phyloP scores from a whole-genome alignment of 2,113 vertebrate genomes.

The Melanocharis versteri region DNA sequence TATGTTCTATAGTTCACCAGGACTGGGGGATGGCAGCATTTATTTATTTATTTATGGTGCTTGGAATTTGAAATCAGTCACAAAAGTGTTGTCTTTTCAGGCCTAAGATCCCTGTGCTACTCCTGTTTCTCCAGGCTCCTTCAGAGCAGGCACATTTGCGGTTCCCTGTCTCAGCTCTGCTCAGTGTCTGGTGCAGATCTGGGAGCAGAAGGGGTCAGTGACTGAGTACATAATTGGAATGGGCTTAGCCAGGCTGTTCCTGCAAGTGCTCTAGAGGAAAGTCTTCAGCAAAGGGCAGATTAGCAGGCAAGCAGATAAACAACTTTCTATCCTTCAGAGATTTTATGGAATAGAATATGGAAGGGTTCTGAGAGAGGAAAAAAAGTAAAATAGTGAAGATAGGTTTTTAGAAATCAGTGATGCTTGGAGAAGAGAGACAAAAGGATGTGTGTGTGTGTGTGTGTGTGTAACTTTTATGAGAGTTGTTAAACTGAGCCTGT shows the following conservation, averaged over 20 bases:
- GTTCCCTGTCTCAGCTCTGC: neutral
- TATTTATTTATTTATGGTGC: neutral
- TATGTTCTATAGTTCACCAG: accelerated
- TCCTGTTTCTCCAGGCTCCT: neutral
- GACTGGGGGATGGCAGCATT: neutral
- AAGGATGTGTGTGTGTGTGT: neutral
- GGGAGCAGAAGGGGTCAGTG: neutral
- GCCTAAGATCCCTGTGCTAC: neutral
- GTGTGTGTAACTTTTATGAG: neutral
- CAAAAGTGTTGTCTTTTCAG: neutral
- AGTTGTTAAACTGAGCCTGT: neutral
- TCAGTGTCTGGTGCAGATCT: neutral
- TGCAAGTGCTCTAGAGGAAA: neutral
- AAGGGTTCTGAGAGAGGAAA: neutral
- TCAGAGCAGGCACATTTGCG: too few relatives aligned
- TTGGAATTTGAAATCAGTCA: neutral
- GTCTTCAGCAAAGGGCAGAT: neutral
- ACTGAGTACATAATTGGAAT: neutral
- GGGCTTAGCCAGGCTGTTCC: neutral
- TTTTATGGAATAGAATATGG: neutral
- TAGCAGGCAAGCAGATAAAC: neutral
- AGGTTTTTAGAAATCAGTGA: neutral
- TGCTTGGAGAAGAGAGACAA: neutral
- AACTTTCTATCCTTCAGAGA: neutral
- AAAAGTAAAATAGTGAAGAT: neutral